Evolutionary conservation across 2,113 vertebrate genomes (phyloP), one percentile per base, ranked within the genome.

Genomic region (Bambusicola thoracicus): DNA sequence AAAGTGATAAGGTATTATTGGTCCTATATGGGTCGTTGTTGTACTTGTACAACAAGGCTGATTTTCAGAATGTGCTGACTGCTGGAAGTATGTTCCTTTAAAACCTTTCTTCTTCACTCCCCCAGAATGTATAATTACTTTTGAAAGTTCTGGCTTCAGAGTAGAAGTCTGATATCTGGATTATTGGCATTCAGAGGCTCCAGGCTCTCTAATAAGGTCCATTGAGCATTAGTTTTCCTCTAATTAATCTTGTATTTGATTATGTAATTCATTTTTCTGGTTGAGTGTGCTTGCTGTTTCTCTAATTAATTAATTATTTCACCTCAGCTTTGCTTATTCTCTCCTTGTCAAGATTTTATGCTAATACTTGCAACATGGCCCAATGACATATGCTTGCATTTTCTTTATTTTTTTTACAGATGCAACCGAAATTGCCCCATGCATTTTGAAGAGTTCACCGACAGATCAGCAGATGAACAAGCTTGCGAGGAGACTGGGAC

Each of bases 401-500:
- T 70, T 51, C 48, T 80, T 78, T 72, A 70, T 62, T 68, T 89
- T 74, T 74, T 72, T 92, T 62, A 41, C 96, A 99, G 99, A 90
- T 44, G 13, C 61, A 34, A 5, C 69, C 27, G 92, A 40, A 29
- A 75, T 99, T 70, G 94, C 98, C 1, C 89, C 97, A 0, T 83
- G 95, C 2, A 21, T 98, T 87, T 97, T 98, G 85, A 96, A 93
- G 80, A 96, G 85, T 40, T 97, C 98, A 27, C 99, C 98, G 0
- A 98, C 98, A 1, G 98, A 99, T 77, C 98, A 83, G 87, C 98
- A 99, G 89, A 89, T 99, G 83, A 99, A 98, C 96, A 97, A 96
- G 51, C 97, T 99, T 84, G 98, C 98, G 0, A 95, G 97, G 44
- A 97, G 77, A 34, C 97, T 99, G 20, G 99, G 99, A 10, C 66